phyloP scores from a whole-genome alignment of 2,797 vertebrate species.

The Lutjanus argentimaculatus region DNA sequence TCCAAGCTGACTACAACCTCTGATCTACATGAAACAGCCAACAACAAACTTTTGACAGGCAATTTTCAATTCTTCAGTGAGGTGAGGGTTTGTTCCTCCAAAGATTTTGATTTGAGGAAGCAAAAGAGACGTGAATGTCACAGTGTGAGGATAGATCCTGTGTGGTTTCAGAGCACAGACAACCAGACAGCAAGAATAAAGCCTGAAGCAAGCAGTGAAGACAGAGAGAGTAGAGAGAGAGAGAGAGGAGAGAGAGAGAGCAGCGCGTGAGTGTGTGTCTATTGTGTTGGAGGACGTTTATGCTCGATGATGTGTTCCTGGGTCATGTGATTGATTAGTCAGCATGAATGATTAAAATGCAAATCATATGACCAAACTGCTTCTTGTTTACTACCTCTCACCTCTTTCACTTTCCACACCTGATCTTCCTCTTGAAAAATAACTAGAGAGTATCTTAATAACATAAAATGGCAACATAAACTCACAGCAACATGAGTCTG shows the following conservation, averaged over 20 bases:
- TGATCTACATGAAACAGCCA: background rate
- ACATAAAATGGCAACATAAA: background rate
- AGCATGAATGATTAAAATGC: slow-evolving; percentile 38
- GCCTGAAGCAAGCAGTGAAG: background rate
- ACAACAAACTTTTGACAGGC: background rate
- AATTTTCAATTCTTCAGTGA: background rate
- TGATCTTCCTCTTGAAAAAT: background rate
- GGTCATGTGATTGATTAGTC: slow-evolving; percentile 72
- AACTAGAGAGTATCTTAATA: background rate
- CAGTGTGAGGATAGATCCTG: background rate
- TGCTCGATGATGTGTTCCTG: slow-evolving; percentile 32
- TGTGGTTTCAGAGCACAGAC: slow-evolving; percentile 1
- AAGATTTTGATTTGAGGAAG: slow-evolving; percentile 21
- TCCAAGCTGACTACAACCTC: background rate
- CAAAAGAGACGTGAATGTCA: background rate
- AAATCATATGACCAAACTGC: slow-evolving; percentile 31
- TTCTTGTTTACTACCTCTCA: background rate
- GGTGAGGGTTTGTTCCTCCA: background rate
- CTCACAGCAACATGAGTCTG: background rate
- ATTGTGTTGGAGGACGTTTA: slow-evolving; percentile 34
- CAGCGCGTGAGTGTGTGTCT: slow-evolving; percentile 20
- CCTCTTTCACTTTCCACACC: background rate
- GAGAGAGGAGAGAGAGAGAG: background rate
- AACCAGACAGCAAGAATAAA: background rate
- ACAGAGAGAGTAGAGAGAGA: background rate